A percentile compares a stretch with the other conserved stretches of the same genome.
phyloP scores from a whole-genome alignment of 2,797 vertebrate species.

The Antennarius maculatus region DNA sequence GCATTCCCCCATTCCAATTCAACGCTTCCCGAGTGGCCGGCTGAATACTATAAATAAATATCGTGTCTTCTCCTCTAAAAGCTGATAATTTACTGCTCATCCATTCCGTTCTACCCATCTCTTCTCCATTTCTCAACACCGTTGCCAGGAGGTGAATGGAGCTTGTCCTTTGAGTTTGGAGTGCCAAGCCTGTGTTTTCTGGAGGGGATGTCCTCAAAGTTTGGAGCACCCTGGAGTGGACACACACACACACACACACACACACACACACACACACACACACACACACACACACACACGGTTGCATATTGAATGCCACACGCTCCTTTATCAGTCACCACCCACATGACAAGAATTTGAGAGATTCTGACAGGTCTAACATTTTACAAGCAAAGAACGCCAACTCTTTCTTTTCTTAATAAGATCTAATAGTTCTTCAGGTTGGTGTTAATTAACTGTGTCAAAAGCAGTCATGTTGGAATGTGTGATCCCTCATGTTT shows the following conservation, averaged over 20 bases:
- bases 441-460: constrained; percentile 51
- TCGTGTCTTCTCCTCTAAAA: constrained; percentile 67
- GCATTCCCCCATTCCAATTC: constrained; percentile 54
- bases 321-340: constrained; percentile 66
- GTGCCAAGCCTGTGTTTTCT: constrained; percentile 79
- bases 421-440: constrained; percentile 58
- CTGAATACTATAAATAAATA: constrained; percentile 84
- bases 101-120: constrained; percentile 75
- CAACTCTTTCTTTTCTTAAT: constrained; percentile 58
- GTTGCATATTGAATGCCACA: constrained; percentile 66
- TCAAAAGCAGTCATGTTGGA: constrained; percentile 1
- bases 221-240: constrained; percentile 84
- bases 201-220: constrained; percentile 76
- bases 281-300: constrained; percentile 61
- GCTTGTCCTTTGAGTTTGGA: constrained; percentile 77
- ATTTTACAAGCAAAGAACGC: constrained; percentile 38
- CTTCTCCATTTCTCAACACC: constrained; percentile 78
- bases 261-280: constrained; percentile 60
- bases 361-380: constrained; percentile 33
- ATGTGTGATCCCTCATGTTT: not conserved
- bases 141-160: constrained; percentile 77
- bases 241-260: constrained; percentile 55
- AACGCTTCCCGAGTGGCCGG: constrained; percentile 49
- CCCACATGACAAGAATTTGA: constrained; percentile 32
- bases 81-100: constrained; percentile 81